Evolutionary conservation across 2,113 vertebrate genomes (phyloP).

Genomic region (Macquaria ambigua): DNA sequence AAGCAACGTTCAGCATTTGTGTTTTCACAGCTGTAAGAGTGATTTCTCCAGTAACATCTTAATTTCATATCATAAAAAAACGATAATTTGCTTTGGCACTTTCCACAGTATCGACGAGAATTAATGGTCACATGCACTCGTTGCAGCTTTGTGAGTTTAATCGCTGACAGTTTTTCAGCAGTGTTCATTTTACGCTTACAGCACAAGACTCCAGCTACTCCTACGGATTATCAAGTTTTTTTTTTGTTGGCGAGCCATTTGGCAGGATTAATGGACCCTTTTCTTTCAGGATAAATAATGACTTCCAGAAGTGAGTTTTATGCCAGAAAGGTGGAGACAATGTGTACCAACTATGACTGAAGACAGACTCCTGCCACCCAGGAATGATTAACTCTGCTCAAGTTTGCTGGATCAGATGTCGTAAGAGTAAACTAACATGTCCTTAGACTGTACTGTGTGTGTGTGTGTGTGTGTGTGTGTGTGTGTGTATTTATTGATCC

Average conservation of each 20-base stretch:
- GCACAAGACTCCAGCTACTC: conserved; percentile 6
- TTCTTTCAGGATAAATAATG: conserved; percentile 10
- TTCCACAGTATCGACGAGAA: not conserved
- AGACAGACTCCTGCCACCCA: conserved; percentile 47
- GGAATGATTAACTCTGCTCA: conserved; percentile 62
- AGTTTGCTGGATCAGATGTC: conserved; percentile 14
- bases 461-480: conserved; percentile 19
- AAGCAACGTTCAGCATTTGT: not conserved
- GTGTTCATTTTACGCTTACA: not conserved
- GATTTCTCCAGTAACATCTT: conserved; percentile 3
- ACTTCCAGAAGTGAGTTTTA: conserved; percentile 11
- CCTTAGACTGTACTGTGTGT: not conserved
- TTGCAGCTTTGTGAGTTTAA: conserved; percentile 31
- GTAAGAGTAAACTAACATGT: conserved; percentile 29
- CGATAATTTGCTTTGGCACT: not conserved
- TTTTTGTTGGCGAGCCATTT: conserved; percentile 15
- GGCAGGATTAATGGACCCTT: conserved; percentile 22
- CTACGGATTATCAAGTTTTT: not conserved
- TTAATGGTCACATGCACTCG: not conserved
- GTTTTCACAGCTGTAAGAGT: conserved; percentile 40
- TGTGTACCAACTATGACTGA: conserved; percentile 31
- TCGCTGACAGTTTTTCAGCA: conserved; percentile 16
- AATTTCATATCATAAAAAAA: conserved; percentile 14
- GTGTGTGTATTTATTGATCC: conserved; percentile 42
- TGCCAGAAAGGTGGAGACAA: conserved; percentile 39